Evolutionary conservation across 2,113 vertebrate genomes (phyloP).

Genomic region (Notechis scutatus): DNA sequence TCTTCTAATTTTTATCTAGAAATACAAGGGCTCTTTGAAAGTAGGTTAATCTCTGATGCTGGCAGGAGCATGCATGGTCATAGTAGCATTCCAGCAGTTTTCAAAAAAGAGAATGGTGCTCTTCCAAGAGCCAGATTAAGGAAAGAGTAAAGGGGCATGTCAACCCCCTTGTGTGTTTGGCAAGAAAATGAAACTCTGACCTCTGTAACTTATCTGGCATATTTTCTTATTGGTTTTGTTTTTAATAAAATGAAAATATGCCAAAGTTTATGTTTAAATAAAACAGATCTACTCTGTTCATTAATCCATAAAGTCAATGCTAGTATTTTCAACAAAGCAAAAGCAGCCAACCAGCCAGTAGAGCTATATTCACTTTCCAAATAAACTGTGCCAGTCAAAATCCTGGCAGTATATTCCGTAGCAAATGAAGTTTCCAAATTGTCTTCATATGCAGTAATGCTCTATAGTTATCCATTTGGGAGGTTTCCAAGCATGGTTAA

Average conservation of each 20-base stretch:
- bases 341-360: not conserved
- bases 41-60: not conserved
- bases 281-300: not conserved
- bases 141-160: not conserved
- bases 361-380: not conserved
- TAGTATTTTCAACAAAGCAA: not conserved
- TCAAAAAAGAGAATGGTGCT: not conserved
- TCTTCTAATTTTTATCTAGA: not conserved
- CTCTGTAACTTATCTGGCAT: not conserved
- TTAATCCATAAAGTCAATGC: not conserved
- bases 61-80: not conserved
- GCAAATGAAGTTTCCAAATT: not conserved
- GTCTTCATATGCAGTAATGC: not conserved
- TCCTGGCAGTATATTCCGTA: not conserved
- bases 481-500: not conserved
- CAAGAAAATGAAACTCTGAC: not conserved
- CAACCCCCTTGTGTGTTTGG: not conserved
- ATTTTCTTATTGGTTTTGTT: not conserved
- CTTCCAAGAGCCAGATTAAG: not conserved
- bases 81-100: not conserved
- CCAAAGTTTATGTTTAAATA: not conserved
- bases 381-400: not conserved
- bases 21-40: not conserved
- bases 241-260: not conserved
- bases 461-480: not conserved